Conservation (phyloP, 2,113 vertebrate species). For the Hippocampus abdominalis region DNA sequence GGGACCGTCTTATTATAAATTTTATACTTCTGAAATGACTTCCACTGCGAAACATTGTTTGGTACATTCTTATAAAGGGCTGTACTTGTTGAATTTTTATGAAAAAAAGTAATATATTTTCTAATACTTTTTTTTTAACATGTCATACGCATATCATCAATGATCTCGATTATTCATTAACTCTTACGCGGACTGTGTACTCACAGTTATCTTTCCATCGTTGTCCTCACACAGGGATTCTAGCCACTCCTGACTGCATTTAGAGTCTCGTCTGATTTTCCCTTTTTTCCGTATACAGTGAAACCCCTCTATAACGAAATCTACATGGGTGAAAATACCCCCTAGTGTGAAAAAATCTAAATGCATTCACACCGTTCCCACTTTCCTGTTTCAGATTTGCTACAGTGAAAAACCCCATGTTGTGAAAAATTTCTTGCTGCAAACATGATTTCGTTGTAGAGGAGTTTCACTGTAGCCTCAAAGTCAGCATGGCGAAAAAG, state of each 20-base stretch:
- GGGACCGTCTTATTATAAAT: conserved; percentile 17
- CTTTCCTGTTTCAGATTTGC: too few species aligned
- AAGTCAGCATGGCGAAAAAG: too few species aligned
- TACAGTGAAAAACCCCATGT: too few species aligned
- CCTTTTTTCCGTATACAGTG: neutral
- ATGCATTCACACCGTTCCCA: too few species aligned
- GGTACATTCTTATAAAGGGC: conserved; percentile 46
- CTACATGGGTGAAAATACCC: too few species aligned
- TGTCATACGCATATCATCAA: conserved; percentile 41
- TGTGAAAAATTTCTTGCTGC: too few species aligned
- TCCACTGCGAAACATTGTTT: conserved; percentile 26
- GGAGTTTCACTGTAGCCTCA: too few species aligned
- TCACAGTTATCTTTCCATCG: conserved; percentile 9
- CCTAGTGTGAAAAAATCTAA: too few species aligned
- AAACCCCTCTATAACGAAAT: too few species aligned
- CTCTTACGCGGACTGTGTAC: conserved; percentile 16
- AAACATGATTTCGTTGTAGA: too few species aligned
- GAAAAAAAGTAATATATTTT: conserved; percentile 77
- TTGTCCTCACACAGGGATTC: neutral
- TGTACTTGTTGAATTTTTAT: conserved; percentile 57
- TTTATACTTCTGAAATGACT: conserved; percentile 21
- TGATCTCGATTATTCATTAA: conserved; percentile 11
- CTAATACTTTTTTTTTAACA: conserved; percentile 32
- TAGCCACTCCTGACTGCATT: neutral
- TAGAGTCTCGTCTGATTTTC: neutral